Percentiles rank a stretch among this genome's conserved stretches.
These are phyloP conservation scores for Onychomys arenicola DNA, from an alignment of 2,797 vertebrate species.

Conservation along the genomic window DNA sequence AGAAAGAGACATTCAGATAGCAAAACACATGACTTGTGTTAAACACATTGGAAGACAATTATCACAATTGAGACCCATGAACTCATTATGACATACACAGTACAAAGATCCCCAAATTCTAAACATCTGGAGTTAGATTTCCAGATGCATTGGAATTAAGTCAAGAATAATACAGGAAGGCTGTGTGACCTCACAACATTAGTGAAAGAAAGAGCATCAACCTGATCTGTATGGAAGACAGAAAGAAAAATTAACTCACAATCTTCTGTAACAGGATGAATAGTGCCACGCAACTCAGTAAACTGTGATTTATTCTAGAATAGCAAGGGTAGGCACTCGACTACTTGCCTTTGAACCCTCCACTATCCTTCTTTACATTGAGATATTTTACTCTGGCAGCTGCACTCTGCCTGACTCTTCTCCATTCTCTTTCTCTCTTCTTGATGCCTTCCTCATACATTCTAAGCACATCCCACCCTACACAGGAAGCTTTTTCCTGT, in stretches of 20 bases:
- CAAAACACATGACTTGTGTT: not conserved
- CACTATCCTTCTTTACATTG: not conserved
- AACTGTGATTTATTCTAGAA: not conserved
- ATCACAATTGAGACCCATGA: not conserved
- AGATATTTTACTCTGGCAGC: not conserved
- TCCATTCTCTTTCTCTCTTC: not conserved
- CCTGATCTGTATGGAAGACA: not conserved
- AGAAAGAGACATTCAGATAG: not conserved
- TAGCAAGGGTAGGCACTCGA: not conserved
- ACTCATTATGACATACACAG: not conserved
- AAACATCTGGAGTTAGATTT: not conserved
- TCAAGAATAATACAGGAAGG: not conserved
- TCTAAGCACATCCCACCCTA: not conserved
- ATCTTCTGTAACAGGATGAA: not conserved
- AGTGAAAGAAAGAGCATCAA: not conserved
- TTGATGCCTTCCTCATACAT: not conserved
- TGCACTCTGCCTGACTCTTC: not conserved
- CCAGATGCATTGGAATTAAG: not conserved
- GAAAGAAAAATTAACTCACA: not conserved
- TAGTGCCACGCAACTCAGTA: not conserved
- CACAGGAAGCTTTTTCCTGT: not conserved
- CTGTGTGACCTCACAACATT: not conserved
- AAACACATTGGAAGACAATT: not conserved
- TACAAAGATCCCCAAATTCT: not conserved
- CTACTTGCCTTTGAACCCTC: not conserved